Evolutionary conservation across 2,113 vertebrate species (phyloP).

Genomic region (Pteruthius melanotis): DNA sequence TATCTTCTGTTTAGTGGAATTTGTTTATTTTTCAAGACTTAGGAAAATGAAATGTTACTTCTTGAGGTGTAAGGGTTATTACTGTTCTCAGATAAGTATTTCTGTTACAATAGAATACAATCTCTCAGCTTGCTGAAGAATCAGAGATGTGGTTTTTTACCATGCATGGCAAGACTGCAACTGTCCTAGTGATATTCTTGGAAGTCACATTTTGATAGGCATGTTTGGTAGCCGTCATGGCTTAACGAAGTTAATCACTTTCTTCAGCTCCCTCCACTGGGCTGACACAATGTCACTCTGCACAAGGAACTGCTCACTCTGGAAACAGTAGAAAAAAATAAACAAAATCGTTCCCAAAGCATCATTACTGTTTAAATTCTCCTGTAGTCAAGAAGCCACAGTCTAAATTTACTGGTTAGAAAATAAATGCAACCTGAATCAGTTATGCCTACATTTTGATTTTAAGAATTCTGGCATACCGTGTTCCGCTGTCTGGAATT

Average conservation of each 20-base stretch:
- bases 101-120: not conserved
- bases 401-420: not conserved
- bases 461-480: not conserved
- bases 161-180: not conserved
- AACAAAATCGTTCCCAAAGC: not conserved
- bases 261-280: not conserved
- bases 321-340: not conserved
- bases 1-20: not conserved
- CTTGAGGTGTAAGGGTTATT: not conserved
- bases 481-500: not conserved
- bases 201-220: not conserved
- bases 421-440: not conserved
- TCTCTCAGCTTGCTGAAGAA: not conserved
- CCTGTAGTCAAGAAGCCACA: not conserved
- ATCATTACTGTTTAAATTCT: not conserved
- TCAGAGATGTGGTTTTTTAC: not conserved
- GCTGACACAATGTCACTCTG: not conserved
- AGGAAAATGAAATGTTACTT: not conserved
- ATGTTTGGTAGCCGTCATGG: not conserved
- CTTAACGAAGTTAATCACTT: accelerated
- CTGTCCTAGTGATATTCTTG: not conserved
- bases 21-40: not conserved
- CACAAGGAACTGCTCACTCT: not conserved
- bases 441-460: not conserved
- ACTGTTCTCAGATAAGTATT: not conserved